Base-by-base conservation (phyloP, 2,797 vertebrate genomes). In the Hafferia zeledoni region DNA sequence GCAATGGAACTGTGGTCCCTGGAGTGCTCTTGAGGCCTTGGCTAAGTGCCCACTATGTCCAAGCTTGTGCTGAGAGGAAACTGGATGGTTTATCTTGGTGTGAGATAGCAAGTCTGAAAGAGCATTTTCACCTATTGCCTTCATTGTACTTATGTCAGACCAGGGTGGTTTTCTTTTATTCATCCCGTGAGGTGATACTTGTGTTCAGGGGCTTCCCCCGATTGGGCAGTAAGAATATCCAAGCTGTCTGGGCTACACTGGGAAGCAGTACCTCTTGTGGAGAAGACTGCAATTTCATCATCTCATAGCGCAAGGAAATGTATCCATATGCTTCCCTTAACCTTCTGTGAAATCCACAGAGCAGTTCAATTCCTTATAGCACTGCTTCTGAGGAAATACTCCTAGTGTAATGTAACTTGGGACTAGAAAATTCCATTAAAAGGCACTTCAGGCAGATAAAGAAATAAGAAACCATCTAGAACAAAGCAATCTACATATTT, bases 401-500 rank as follows among this genome's bases (percentile, higher is more conserved):
- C 27, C 13, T 61, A 18, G 4, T 28, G 68, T 31, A 27, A 33
- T 61, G 11, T 24, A 22, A 16, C 17, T 44, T 57, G 0, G 44
- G 33, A 10, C 16, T 83, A 44, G 28, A 87, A 84, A 52, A 47
- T 47, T 39, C 6, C 11, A 27, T 53, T 57, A 9, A 41, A 60
- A 52, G 49, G 14, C 31, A 23, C 31, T 76, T 67, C 2, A 15
- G 37, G 59, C 25, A 71, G 17, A 70, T 75, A 22, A 55, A 78
- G 52, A 72, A 77, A 25, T 55, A 44, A 63, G 17, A 76, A 55
- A 47, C 22, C 7, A 30, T 35, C 12, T 30, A 39, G 33, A 79
- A 11, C 15, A 57, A 16, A 80, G 22, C 25, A 19, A n/a, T 30
- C 10, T 19, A 8, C 0, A 0, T 47, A 12, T 31, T 79, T 46